phyloP scores from a whole-genome alignment of 2,888 invertebrate genomes.

The Diarsia rubi region DNA sequence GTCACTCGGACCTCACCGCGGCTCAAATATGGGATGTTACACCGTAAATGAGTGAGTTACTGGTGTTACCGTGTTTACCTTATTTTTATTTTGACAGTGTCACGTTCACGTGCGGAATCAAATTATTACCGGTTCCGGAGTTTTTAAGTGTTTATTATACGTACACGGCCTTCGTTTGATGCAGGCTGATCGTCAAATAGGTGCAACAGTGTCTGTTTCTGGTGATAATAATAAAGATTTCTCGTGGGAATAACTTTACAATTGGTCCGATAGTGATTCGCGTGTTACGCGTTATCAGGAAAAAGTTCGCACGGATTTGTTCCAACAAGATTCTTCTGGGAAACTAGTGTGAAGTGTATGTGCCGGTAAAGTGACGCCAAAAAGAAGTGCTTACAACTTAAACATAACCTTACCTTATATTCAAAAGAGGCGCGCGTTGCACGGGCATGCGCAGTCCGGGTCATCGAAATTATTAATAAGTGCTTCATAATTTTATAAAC shows the following conservation, averaged over 20 bases:
- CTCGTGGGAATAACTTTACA: slow-evolving; percentile 77
- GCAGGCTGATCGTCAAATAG: slow-evolving; percentile 83
- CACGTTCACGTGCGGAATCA: slow-evolving; percentile 88
- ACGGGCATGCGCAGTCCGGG: slow-evolving; percentile 88
- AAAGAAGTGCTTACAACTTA: slow-evolving; percentile 83
- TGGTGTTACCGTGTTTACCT: slow-evolving; percentile 78
- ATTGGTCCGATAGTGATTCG: slow-evolving; percentile 71
- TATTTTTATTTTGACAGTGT: slow-evolving; percentile 88
- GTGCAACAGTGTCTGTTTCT: slow-evolving; percentile 80
- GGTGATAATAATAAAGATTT: slow-evolving; percentile 76
- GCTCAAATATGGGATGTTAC: slow-evolving; percentile 82
- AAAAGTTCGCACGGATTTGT: slow-evolving; percentile 77
- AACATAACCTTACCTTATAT: slow-evolving; percentile 85
- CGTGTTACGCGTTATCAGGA: slow-evolving; percentile 69
- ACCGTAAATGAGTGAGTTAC: slow-evolving; percentile 79
- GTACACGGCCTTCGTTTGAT: slow-evolving; percentile 86
- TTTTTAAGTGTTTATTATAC: slow-evolving; percentile 88
- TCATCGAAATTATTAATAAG: slow-evolving; percentile 86
- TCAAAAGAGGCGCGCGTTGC: slow-evolving; percentile 87
- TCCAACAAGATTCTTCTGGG: slow-evolving; percentile 83
- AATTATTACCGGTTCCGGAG: slow-evolving; percentile 89
- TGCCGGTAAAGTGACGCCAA: slow-evolving; percentile 78
- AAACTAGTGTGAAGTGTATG: slow-evolving; percentile 79
- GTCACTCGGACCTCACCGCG: slow-evolving; percentile 81
- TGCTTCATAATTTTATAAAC: slow-evolving; percentile 88